Base-by-base conservation (phyloP, 1,140 invertebrate species). In the Tyrophagus putrescentiae region DNA sequence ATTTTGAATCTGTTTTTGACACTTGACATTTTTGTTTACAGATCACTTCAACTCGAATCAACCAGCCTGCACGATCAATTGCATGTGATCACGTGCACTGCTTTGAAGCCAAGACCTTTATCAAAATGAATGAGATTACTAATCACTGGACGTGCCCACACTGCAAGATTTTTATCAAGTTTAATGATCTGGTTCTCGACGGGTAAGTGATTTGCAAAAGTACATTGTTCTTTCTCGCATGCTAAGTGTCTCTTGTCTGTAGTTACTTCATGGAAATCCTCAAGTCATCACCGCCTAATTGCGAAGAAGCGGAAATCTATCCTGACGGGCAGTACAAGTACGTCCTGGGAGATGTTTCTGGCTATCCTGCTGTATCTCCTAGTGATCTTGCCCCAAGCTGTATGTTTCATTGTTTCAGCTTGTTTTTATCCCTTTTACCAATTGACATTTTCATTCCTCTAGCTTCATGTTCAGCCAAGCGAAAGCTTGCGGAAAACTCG, bases 41-140 rank as follows among this genome's bases (percentile, higher is more conserved):
- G 34, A 73, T 98, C 33, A 90, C 90, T 45, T 95, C 95, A 76
- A 92, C 92, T 83, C 77, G 89, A 50, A 95, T 97, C 84, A 77
- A 76, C 34, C 82, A 87, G 44, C 95, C 95, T 0, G 91, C 87
- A 71, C 80, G 92, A 45, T 78, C 92, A 0, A 83, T 80, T 13
- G 86, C 85, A 0, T 99, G 95, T 70, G 81, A 80, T 27, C 95
- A 99, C 78, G 75, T 98, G 54, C 94, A 98, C 72, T 98, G 94
- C 75, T 98, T 98, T 71, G 95, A 99, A 76, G 91, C 92, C 0
- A 84, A 81, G 4, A 76, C 93, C 33, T 98, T 87, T 74, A 76
- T 98, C 59, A 87, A 91, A 79, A 98, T 98, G 94, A 98, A 98
- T 71, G 95, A 98, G 72, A 80, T 89, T 36, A 97, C 95, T 70